Evolutionary conservation across 2,113 vertebrate species (phyloP).

Genomic region (Rhineura floridana): DNA sequence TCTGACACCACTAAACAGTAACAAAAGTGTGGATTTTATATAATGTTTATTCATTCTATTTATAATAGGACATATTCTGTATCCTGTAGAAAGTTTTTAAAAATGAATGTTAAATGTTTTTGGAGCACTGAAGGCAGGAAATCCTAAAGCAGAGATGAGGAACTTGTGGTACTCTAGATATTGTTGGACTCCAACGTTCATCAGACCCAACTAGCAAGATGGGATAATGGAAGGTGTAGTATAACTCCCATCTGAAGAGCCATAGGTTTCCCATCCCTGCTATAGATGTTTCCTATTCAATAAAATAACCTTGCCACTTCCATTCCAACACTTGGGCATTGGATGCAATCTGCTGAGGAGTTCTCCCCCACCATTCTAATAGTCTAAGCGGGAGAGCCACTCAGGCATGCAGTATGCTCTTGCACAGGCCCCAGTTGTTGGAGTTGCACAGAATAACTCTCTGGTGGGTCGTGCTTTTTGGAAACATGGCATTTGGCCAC

Average conservation of each 20-base stretch:
- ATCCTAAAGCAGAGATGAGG: background rate
- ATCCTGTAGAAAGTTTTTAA: background rate
- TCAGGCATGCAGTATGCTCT: background rate
- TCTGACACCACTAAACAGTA: background rate
- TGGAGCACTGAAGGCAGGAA: background rate
- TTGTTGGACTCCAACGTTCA: background rate
- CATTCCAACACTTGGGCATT: background rate
- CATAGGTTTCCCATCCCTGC: background rate
- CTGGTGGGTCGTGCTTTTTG: background rate
- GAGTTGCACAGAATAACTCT: background rate
- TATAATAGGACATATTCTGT: background rate
- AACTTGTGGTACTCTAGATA: background rate
- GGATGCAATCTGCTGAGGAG: background rate
- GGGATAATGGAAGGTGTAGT: background rate
- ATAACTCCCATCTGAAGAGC: background rate
- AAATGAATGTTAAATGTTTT: background rate
- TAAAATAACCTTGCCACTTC: background rate
- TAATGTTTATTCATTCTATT: background rate
- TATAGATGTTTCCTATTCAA: background rate
- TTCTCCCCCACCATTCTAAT: background rate
- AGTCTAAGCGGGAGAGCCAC: background rate
- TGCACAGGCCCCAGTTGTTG: background rate
- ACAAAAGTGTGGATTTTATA: background rate
- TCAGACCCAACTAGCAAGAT: background rate
- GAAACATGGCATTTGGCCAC: background rate